phyloP scores from a whole-genome alignment of 2,888 invertebrate species.

The Drosophila niveifrons region DNA sequence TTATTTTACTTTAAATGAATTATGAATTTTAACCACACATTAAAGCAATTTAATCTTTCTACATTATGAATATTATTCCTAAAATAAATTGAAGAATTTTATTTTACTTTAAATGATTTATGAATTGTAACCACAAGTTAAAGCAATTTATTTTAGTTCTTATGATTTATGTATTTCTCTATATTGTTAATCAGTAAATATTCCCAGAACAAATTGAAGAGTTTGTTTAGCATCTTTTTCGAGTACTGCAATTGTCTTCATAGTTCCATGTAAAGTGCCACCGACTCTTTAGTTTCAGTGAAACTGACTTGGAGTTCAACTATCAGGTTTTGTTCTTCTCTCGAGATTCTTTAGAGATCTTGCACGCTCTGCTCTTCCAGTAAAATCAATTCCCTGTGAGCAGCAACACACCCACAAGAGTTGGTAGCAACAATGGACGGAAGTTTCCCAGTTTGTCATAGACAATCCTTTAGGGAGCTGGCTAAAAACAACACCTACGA shows the following conservation, averaged over 20 bases:
- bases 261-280: neutral
- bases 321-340: constrained; percentile 20
- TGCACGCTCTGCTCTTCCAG: constrained; percentile 12
- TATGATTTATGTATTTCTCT: no score
- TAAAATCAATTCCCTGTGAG: constrained; percentile 64
- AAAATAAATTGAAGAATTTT: no score
- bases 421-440: neutral
- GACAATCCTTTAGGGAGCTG: constrained; percentile 73
- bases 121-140: no score
- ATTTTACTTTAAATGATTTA: no score
- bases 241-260: neutral
- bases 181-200: neutral
- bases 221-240: neutral
- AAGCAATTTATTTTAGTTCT: no score
- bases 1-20: no score
- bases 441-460: constrained; percentile 3
- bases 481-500: constrained; percentile 60
- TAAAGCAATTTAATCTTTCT: no score
- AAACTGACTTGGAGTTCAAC: neutral
- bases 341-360: constrained; percentile 29
- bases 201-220: neutral
- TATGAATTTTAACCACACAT: no score
- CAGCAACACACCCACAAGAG: constrained; percentile 20
- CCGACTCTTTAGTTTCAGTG: neutral
- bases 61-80: no score